phyloP scores from a whole-genome alignment of 2,888 invertebrate species.

The Aphidius colemani region DNA sequence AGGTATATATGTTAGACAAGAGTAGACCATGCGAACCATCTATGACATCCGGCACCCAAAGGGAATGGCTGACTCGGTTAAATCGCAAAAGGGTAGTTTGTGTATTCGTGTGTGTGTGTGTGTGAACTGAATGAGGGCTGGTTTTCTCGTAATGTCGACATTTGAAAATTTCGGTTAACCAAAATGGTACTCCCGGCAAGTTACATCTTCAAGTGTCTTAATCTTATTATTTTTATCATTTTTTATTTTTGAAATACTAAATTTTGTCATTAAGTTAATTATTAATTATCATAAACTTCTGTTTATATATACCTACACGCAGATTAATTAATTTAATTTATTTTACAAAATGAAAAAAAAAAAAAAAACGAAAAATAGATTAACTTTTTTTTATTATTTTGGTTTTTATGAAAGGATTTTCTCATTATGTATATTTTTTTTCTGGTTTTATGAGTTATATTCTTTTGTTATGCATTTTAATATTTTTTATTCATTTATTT shows the following conservation, averaged over 20 bases:
- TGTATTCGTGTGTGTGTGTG: no score
- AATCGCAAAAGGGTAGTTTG: constrained; percentile 33
- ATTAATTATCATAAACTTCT: no score
- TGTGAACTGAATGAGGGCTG: no score
- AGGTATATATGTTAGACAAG: constrained; percentile 24
- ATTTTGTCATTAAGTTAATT: no score
- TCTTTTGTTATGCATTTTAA: background rate
- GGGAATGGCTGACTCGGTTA: constrained; percentile 40
- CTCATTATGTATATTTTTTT: constrained; percentile 21
- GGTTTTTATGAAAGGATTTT: background rate
- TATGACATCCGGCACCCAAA: constrained; percentile 41
- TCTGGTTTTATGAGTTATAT: background rate
- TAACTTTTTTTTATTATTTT: background rate
- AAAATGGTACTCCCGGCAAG: no score
- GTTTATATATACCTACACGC: no score
- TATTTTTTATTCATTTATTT: background rate
- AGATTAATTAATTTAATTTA: background rate
- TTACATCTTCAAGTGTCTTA: no score
- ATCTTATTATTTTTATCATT: no score
- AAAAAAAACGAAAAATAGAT: background rate
- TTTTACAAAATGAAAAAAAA: background rate
- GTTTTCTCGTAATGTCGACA: no score
- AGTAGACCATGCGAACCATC: constrained; percentile 39
- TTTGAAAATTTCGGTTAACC: no score
- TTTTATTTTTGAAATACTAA: no score